These are phyloP conservation scores for Globodera ellingtonae DNA, from an alignment of 1,140 invertebrate species.

Conservation along the genomic window DNA sequence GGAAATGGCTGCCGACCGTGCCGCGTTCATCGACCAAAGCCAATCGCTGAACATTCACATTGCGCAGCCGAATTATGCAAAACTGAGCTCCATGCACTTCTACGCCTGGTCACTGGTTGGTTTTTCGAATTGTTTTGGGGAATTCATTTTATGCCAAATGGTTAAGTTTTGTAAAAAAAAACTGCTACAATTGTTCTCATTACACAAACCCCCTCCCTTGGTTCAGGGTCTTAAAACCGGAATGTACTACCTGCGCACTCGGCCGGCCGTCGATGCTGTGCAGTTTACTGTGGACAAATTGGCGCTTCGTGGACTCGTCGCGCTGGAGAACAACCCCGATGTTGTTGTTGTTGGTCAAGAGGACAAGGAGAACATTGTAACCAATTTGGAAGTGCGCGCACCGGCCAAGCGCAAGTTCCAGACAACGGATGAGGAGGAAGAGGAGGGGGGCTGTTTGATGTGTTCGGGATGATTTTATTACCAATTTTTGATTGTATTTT, in stretches of 20 bases:
- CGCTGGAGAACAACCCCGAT: neutral
- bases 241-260: slow-evolving; percentile 97
- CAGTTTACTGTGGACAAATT: slow-evolving; percentile 79
- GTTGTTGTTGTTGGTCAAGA: neutral
- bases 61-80: slow-evolving; percentile 86
- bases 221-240: slow-evolving; percentile 89
- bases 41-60: slow-evolving; percentile 97
- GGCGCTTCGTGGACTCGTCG: slow-evolving; percentile 16
- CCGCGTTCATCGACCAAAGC: slow-evolving; percentile 96
- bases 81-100: slow-evolving; percentile 96
- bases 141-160: slow-evolving; percentile 14
- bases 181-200: neutral
- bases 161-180: neutral
- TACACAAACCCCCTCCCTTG: too few species aligned
- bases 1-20: slow-evolving; percentile 95
- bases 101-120: slow-evolving; percentile 88
- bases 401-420: neutral
- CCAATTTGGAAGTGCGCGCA: neutral
- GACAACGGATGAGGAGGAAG: slow-evolving; percentile 1
- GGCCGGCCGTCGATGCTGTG: slow-evolving; percentile 91
- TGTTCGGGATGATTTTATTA: slow-evolving; percentile 35
- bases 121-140: neutral
- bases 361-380: slow-evolving; percentile 20
- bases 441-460: slow-evolving; percentile 38
- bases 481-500: neutral